A percentile compares a stretch with the other conserved stretches of the same genome.
Evolutionary conservation across 2,888 invertebrate species (phyloP).

Genomic region (Tipula vernalis): DNA sequence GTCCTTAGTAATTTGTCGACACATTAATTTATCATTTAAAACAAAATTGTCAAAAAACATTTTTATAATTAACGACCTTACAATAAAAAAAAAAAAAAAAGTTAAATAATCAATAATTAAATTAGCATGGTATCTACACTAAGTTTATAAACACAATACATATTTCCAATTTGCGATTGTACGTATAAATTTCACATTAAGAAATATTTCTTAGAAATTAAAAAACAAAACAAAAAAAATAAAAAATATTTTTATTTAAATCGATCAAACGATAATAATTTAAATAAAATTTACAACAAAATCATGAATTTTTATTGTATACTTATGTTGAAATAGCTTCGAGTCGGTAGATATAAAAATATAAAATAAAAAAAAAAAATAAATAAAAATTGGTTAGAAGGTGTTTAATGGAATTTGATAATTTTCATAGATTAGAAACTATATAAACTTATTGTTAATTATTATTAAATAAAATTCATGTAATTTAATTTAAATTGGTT

Average conservation of each 20-base stretch:
- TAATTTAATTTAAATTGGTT: not conserved
- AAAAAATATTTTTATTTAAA: not conserved
- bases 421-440: not conserved
- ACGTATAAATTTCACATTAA: not conserved
- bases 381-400: not conserved
- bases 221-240: too few species aligned
- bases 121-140: not conserved
- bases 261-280: not conserved
- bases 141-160: not conserved
- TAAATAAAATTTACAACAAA: not conserved
- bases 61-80: not conserved
- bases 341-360: not conserved
- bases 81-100: not conserved
- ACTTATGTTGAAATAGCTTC: not conserved
- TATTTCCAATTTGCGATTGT: not conserved
- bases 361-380: not conserved
- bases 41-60: not conserved
- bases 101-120: not conserved
- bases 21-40: not conserved
- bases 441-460: not conserved
- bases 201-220: not conserved
- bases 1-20: not conserved
- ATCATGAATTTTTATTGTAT: not conserved
- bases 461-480: not conserved
- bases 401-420: not conserved